Evolutionary conservation across 2,888 invertebrate genomes (phyloP).

Genomic region (Zygothrica quintamaculata): DNA sequence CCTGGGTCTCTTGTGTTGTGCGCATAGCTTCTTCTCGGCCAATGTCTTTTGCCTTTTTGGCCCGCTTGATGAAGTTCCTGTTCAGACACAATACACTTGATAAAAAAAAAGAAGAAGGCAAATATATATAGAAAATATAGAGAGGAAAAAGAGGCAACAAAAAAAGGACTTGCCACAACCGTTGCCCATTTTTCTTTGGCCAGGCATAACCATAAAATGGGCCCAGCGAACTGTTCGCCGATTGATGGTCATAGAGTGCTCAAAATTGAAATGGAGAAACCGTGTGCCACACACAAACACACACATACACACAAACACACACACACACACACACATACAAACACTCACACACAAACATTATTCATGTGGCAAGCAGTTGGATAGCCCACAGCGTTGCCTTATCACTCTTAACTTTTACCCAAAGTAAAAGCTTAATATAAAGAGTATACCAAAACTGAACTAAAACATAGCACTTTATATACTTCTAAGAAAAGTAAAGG

Average conservation of each 20-base stretch:
- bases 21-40: constrained; percentile 11
- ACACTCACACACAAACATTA: too few species aligned
- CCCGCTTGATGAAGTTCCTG: constrained; percentile 72
- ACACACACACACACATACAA: too few species aligned
- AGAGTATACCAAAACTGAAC: too few species aligned
- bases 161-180: constrained; percentile 38
- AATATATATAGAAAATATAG: too few species aligned
- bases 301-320: too few species aligned
- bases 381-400: constrained; percentile 46
- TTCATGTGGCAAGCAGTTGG: constrained; percentile 22
- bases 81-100: constrained; percentile 69
- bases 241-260: constrained; percentile 70
- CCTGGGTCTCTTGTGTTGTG: constrained; percentile 4
- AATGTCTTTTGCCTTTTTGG: constrained; percentile 14
- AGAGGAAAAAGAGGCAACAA: too few species aligned
- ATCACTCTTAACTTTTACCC: constrained; percentile 35
- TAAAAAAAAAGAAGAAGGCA: constrained; percentile 14
- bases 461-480: too few species aligned
- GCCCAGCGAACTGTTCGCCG: constrained; percentile 52
- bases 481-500: too few species aligned
- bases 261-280: constrained; percentile 63
- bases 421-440: too few species aligned
- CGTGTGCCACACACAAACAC: constrained; percentile 28
- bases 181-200: constrained; percentile 60
- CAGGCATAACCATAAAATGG: constrained; percentile 73